These are phyloP conservation scores for Candidula unifasciata DNA, from an alignment of 2,888 invertebrate genomes.

Conservation along the genomic window DNA sequence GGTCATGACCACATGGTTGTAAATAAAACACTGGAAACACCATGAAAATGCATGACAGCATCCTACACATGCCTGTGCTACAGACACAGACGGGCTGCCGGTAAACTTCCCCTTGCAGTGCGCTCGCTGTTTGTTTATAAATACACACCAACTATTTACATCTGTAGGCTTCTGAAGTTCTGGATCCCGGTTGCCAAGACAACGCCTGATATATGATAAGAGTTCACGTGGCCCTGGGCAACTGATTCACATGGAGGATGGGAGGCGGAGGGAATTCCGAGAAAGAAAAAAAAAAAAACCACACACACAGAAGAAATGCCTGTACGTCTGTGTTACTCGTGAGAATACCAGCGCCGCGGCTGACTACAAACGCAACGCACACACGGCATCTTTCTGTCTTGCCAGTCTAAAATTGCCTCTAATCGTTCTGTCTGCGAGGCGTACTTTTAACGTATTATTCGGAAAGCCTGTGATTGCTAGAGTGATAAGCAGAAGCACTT, in stretches of 20 bases:
- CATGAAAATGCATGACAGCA: too few species aligned
- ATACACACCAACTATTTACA: slow-evolving; percentile 22
- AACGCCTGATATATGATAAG: slow-evolving; percentile 25
- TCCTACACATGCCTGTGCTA: too few species aligned
- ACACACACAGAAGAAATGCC: too few species aligned
- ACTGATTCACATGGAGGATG: not conserved
- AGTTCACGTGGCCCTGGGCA: slow-evolving; percentile 1
- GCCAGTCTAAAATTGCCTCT: not conserved
- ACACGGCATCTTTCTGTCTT: not conserved
- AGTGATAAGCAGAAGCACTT: not conserved
- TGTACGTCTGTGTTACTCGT: too few species aligned
- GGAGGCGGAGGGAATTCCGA: too few species aligned
- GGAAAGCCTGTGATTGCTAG: not conserved
- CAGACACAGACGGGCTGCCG: too few species aligned
- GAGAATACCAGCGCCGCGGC: not conserved
- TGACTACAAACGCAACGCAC: slow-evolving; percentile 1
- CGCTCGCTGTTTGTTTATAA: slow-evolving; percentile 12
- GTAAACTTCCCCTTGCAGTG: too few species aligned
- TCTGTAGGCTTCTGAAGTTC: not conserved
- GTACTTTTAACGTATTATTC: not conserved
- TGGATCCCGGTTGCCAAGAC: slow-evolving; percentile 27
- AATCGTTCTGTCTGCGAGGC: slow-evolving; percentile 6
- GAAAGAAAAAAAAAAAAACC: too few species aligned
- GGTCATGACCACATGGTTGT: too few species aligned
- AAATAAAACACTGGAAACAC: too few species aligned